These are phyloP conservation scores for Eubasilissa regina DNA, from an alignment of 1,140 invertebrate genomes.

Conservation along the genomic window DNA sequence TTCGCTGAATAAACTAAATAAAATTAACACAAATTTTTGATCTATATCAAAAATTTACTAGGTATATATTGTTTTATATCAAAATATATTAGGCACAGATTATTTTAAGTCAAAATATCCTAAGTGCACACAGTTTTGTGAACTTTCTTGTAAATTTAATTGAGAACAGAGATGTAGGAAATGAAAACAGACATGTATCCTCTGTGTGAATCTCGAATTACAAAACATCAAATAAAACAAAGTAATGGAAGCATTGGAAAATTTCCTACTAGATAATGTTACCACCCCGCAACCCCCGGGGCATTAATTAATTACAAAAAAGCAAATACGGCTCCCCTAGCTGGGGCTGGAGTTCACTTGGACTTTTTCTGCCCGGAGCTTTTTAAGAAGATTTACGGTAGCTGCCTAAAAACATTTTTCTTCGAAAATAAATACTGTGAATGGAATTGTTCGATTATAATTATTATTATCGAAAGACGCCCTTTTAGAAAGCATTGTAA, in stretches of 20 bases:
- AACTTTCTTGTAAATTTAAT: neutral
- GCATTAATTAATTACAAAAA: conserved; percentile 58
- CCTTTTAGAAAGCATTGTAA: neutral
- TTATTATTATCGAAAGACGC: conserved; percentile 25
- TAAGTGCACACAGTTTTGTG: no score
- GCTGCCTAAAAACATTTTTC: conserved; percentile 28
- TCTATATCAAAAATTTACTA: no score
- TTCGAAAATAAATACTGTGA: neutral
- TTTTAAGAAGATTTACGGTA: conserved; percentile 36
- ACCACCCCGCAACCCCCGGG: conserved; percentile 30
- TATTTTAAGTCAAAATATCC: no score
- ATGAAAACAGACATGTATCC: neutral
- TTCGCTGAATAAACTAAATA: no score
- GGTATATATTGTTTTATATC: no score
- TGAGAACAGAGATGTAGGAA: neutral
- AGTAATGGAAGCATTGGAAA: conserved; percentile 1
- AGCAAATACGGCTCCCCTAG: conserved; percentile 6
- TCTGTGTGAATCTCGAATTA: neutral
- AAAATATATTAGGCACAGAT: no score
- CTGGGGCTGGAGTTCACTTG: conserved; percentile 25
- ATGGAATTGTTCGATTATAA: conserved; percentile 40
- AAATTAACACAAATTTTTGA: no score
- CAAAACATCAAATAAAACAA: neutral
- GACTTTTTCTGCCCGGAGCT: conserved; percentile 41
- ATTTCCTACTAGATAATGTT: conserved; percentile 22